Base-by-base conservation (phyloP, 2,113 vertebrate genomes). In the Myrmecophaga tridactyla region DNA sequence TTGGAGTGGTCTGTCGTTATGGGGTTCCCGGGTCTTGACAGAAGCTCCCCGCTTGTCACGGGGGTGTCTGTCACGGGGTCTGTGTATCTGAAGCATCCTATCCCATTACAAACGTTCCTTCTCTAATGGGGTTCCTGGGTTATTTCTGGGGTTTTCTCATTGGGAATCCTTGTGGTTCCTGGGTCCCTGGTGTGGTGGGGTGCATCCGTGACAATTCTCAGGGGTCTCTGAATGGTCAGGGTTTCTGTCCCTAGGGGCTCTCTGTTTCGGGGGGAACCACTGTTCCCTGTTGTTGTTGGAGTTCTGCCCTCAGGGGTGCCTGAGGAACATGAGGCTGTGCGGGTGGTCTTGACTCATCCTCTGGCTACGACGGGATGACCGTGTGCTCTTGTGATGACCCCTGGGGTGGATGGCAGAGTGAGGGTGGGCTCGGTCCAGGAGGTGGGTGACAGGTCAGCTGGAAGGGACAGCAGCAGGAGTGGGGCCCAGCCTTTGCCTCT, bases 401-500 rank as follows among this genome's bases (percentile, higher is more conserved):
- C 51, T 60, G 78, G 87, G 51, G 18, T 76, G 73, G 92, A 63
- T 13, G 7, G 39, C 39, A 84, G 84, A 48, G 58, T 48, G 8
- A 75, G 36, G 63, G 11, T 20, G 43, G 48, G 53, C 23, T 31
- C 25, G 18, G 14, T 63, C 62, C 29, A 13, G 10, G 84, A 27
- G 60, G 69, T 23, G 58, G 86, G 77, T 76, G 65, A 51, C 60
- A 46, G 36, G 75, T 63, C 75, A 56, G 25, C 63, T 14, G 51
- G 34, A 58, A n/a, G 76, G 46, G 46, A n/a, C 73, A 72, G 76
- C 48, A 27, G 80, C 62, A 6, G 89, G 65, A 18, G 27, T 6
- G 56, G 51, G 93, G 91, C 84, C 85, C 82, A 60, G 56, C 67
- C 85, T 84, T 84, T 84, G 62, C 80, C 34, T 92, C 82, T 94